Evolutionary conservation across 2,113 vertebrate genomes (phyloP), one percentile per base, ranked within the genome.

Genomic region (Athene noctua): DNA sequence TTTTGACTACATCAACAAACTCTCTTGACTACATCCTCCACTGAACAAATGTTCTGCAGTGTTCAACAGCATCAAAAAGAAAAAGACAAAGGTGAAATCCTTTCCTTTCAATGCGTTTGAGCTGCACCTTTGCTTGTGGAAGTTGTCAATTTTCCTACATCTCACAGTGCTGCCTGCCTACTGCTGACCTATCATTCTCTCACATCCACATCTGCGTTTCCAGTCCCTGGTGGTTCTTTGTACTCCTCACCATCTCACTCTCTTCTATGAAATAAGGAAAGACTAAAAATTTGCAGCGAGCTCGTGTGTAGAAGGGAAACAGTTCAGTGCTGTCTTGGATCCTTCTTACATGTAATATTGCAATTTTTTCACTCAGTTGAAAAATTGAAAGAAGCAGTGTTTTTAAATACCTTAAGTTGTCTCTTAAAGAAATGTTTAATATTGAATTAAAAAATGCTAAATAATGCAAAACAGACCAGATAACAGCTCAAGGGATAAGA

Each of bases 31-130:
- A 79, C 95, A 92, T 93, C 86, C 38, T 74, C 85, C 78, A 61
- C 79, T 19, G 80, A 97, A 59, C n/a, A 94, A 89, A 84, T 47
- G 19, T 72, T 92, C 52, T 85, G 70, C 42, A 79, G 71, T 66
- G 88, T 90, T 91, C 65, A 80, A 72, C 67, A 61, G 68, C 86
- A 94, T 92, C 92, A 97, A 72, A 97, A 94, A 80, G 30, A 55
- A 80, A 62, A 83, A 21, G 77, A 49, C 42, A 77, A 67, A 92
- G 91, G 63, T 68, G 96, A 85, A 87, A 55, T 96, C 85, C 83
- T 95, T 90, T 55, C 59, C 79, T 96, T 80, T 73, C 88, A 51
- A 7, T 30, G 27, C 54, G 94, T 92, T 73, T 62, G 73, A 49
- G 88, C 77, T 75, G 62, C 86, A 95, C 54, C 78, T 95, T 88